Evolutionary conservation across 2,888 invertebrate genomes (phyloP), one percentile per base, ranked within the genome.

Genomic region (Nymphalis urticae): DNA sequence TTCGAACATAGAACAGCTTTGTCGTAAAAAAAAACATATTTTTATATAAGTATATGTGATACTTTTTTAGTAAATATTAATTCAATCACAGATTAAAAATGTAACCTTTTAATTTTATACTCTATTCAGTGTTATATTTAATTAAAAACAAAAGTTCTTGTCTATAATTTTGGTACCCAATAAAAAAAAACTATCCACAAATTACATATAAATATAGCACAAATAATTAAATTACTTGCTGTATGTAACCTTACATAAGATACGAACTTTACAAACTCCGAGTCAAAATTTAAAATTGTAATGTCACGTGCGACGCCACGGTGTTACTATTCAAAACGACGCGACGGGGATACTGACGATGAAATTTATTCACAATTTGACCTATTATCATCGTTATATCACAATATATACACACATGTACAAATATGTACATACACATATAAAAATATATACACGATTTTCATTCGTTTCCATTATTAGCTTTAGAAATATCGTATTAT

Each of bases 261-360:
- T 69, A 69, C 68, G 42, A 72, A 62, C 50, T 68, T 48, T 48
- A 58, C 62, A 61, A 62, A 21, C 50, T 54, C 47, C 61, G 51
- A 21, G 47, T n/a, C 19, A 32, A 42, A 10, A 72, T 72, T 72
- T 72, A 56, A 68, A 72, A 71, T 68, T 71, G 48, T 66, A 72
- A 72, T 32, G 42, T 72, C 72, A 71, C 72, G 70, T 66, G 72
- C 62, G 21, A 9, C 17, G 71, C 58, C 72, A 71, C 72, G 72
- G n/a, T 65, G 48, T 17, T 54, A 27, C 27, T 56, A 32, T 56
- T 56, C 27, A 27, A 54, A 56, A n/a, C 56, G n/a, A 56, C 32
- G 17, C n/a, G n/a, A 56, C n/a, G 17, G n/a, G 32, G 32, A 56
- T 16, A n/a, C 32, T 19, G 9, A 8, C 32, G 9, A 56, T 3